Evolutionary conservation across 2,888 invertebrate genomes (phyloP).

Genomic region (Nowickia ferox): DNA sequence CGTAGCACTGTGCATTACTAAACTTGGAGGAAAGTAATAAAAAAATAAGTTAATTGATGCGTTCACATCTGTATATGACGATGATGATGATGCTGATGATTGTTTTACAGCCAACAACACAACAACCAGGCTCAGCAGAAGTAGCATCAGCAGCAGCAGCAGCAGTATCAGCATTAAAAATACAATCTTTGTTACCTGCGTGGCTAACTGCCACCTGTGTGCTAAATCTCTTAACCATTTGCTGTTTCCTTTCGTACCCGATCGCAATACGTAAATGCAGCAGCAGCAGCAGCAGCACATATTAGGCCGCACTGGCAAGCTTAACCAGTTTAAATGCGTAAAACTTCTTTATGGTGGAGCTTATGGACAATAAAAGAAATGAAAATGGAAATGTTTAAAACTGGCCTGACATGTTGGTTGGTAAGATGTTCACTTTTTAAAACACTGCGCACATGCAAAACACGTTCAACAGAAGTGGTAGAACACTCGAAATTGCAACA

Average conservation of each 20-base stretch:
- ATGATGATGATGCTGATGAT: slow-evolving; percentile 23
- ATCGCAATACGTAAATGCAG: slow-evolving; percentile 10
- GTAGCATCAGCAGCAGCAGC: slow-evolving; percentile 19
- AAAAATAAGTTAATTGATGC: slow-evolving; percentile 64
- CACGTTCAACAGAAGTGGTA: slow-evolving; percentile 70
- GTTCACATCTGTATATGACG: slow-evolving; percentile 58
- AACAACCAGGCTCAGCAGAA: slow-evolving; percentile 10
- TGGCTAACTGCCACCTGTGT: slow-evolving; percentile 69
- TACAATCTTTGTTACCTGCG: slow-evolving; percentile 52
- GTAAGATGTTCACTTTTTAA: slow-evolving; percentile 28
- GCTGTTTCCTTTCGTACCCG: slow-evolving; percentile 68
- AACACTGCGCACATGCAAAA: slow-evolving; percentile 65
- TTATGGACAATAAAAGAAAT: slow-evolving; percentile 57
- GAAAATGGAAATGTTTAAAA: slow-evolving; percentile 45
- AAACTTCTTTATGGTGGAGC: slow-evolving; percentile 49
- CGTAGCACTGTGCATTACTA: slow-evolving; percentile 64
- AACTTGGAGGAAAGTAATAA: slow-evolving; percentile 13
- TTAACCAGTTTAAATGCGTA: slow-evolving; percentile 69
- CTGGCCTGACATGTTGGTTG: slow-evolving; percentile 24
- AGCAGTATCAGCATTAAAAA: slow-evolving; percentile 13
- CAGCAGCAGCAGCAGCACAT: slow-evolving; percentile 14
- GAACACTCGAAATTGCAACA: slow-evolving; percentile 67
- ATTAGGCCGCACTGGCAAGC: slow-evolving; percentile 6
- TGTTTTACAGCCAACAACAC: slow-evolving; percentile 32
- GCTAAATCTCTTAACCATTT: slow-evolving; percentile 69